Percentiles rank a stretch among this genome's conserved stretches.
phyloP scores from a whole-genome alignment of 2,888 invertebrate genomes.

The Leucophenga maculata region DNA sequence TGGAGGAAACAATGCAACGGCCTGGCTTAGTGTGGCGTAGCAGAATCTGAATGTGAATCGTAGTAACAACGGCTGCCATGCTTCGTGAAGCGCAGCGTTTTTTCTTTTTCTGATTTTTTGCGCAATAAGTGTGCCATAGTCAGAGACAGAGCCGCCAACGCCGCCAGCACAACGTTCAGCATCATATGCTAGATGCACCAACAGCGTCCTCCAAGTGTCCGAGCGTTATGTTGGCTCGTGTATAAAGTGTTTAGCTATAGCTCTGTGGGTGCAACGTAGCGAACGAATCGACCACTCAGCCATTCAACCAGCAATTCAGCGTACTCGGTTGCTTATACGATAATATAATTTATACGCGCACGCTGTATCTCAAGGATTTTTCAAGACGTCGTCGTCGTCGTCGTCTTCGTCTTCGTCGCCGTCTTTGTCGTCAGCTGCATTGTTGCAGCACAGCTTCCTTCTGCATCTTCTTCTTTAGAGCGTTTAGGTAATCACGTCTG shows the following conservation, averaged over 20 bases:
- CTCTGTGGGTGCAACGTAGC: conserved; percentile 17
- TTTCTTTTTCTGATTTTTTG: conserved; percentile 44
- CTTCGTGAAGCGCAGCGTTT: conserved; percentile 57
- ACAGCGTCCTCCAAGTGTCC: background rate
- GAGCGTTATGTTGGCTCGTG: too few relatives aligned
- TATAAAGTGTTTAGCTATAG: background rate
- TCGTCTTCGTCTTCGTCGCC: background rate
- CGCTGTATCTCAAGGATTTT: conserved; percentile 58
- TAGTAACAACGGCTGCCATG: conserved; percentile 45
- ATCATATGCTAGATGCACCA: too few relatives aligned
- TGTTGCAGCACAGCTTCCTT: conserved; percentile 3
- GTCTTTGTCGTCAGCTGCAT: conserved; percentile 11
- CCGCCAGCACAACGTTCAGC: background rate
- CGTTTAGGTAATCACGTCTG: conserved; percentile 63
- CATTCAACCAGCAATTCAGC: background rate
- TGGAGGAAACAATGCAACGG: conserved; percentile 64
- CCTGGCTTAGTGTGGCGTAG: conserved; percentile 35
- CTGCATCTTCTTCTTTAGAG: background rate
- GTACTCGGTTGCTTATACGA: conserved; percentile 34
- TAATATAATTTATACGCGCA: conserved; percentile 59
- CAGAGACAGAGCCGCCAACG: conserved; percentile 30
- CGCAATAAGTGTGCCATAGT: conserved; percentile 63
- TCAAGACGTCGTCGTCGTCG: background rate
- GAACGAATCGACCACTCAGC: conserved; percentile 53
- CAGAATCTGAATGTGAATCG: background rate